Evolutionary conservation across 2,888 invertebrate species (phyloP).

Genomic region (Aplocera efformata): DNA sequence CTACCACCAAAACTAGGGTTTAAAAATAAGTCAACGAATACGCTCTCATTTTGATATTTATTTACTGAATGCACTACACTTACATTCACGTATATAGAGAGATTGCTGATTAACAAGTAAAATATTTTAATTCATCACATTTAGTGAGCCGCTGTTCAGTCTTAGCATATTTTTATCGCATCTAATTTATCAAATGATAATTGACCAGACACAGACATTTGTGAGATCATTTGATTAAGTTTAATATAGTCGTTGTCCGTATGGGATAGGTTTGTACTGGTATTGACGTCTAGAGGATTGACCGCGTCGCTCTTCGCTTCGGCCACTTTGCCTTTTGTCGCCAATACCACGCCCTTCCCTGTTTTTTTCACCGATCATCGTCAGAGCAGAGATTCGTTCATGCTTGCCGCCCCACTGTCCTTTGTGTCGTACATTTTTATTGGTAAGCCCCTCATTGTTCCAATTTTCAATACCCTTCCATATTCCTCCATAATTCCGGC

Average conservation of each 20-base stretch:
- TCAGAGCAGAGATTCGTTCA: too few relatives aligned
- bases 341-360: conserved; percentile 4
- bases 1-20: too few relatives aligned
- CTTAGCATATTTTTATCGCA: neutral
- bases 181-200: neutral
- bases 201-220: neutral
- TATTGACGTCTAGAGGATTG: conserved; percentile 7
- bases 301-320: conserved; percentile 4
- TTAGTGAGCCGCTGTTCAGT: conserved; percentile 6
- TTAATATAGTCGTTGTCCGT: conserved; percentile 12
- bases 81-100: conserved; percentile 17
- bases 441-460: too few relatives aligned
- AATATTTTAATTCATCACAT: too few relatives aligned
- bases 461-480: too few relatives aligned
- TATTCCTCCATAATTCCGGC: neutral
- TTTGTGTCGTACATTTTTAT: too few relatives aligned
- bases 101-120: too few relatives aligned
- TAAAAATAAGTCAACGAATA: conserved; percentile 2
- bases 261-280: conserved; percentile 16
- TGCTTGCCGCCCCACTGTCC: neutral
- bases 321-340: conserved; percentile 1
- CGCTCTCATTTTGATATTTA: conserved; percentile 14
- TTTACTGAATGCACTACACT: conserved; percentile 15
- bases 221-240: conserved; percentile 7
- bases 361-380: too few relatives aligned